A percentile compares a stretch with the other conserved stretches of the same genome.
phyloP scores from a whole-genome alignment of 2,797 vertebrate genomes.

The Limosa lapponica region DNA sequence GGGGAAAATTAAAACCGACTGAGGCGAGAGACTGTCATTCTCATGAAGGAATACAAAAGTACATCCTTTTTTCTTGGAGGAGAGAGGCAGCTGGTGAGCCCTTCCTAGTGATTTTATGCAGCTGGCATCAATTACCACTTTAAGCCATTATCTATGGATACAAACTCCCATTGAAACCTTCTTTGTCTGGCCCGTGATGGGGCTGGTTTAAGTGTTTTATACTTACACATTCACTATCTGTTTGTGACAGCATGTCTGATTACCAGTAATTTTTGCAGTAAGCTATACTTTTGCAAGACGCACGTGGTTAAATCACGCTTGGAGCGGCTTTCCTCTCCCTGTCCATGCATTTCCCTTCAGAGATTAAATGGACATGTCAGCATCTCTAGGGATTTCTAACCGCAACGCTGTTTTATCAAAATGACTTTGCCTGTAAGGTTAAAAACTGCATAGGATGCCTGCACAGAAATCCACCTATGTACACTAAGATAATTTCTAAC shows the following conservation, averaged over 20 bases:
- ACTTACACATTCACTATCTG: background rate
- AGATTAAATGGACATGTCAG: background rate
- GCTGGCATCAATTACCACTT: slow-evolving; percentile 74
- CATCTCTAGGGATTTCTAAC: slow-evolving; percentile 2
- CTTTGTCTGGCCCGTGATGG: slow-evolving; percentile 59
- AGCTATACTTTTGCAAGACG: slow-evolving; percentile 14
- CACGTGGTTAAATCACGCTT: background rate
- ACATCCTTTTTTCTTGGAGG: slow-evolving; percentile 24
- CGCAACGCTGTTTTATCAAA: background rate
- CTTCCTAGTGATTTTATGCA: slow-evolving; percentile 60
- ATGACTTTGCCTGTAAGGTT: background rate
- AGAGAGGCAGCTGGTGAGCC: slow-evolving; percentile 66
- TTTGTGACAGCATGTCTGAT: slow-evolving; percentile 55
- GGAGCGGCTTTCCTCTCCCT: background rate
- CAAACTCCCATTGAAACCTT: slow-evolving; percentile 45
- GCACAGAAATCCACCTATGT: background rate
- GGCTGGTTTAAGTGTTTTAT: slow-evolving; percentile 21
- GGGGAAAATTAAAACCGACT: background rate
- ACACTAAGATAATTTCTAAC: background rate
- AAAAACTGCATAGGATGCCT: background rate
- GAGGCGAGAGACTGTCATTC: background rate
- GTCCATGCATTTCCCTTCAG: background rate
- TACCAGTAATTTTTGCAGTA: slow-evolving; percentile 37
- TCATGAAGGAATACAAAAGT: slow-evolving; percentile 10
- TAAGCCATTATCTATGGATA: slow-evolving; percentile 53